Base-by-base conservation (phyloP, 2,113 vertebrate species). In the Cephalopholis sonnerati region DNA sequence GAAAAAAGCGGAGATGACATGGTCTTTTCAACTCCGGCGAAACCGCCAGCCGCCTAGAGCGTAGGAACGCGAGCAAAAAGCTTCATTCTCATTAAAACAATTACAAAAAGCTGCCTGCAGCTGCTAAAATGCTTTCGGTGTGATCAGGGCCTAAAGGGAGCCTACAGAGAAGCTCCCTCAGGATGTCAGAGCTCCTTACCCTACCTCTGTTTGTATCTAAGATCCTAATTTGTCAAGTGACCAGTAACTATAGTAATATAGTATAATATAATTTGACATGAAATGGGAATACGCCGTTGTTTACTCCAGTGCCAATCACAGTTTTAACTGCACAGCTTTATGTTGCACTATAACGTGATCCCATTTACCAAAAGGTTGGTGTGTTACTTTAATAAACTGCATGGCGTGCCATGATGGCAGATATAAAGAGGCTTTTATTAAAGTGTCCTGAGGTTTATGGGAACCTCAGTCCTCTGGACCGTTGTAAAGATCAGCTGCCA, bases 341-440 rank as follows among this genome's bases (percentile, higher is more conserved):
- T 39, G 46, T 64, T 63, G 1, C 48, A 65, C 59, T 27, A 63
- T 1, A 63, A 9, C 5, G 1, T 48, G 16, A 64, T 39, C 59
- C 59, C 59, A n/a, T 67, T 72, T 39, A 17, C 4, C n/a, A 67
- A 59, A 62, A 36, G 8, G 57, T 59, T 39, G 4, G 36, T 32
- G 59, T 59, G 9, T 59, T 54, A 48, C 62, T 62, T 74, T 36
- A 78, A 64, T 62, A 27, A 61, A 54, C 25, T 29, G 16, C 78
- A 48, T 13, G 17, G 22, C 24, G 62, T 25, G 55, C 32, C 32
- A 36, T 74, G 58, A 68, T 68, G 72, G 25, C 67, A 62, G 27
- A 73, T 25, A 79, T 72, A 73, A 79, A 89, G 59, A 78, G 64
- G 62, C 55, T 79, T 67, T 82, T 73, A 80, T 77, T 75, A 62